phyloP scores from a whole-genome alignment of 2,113 vertebrate species.

The Telmatochromis sp. region DNA sequence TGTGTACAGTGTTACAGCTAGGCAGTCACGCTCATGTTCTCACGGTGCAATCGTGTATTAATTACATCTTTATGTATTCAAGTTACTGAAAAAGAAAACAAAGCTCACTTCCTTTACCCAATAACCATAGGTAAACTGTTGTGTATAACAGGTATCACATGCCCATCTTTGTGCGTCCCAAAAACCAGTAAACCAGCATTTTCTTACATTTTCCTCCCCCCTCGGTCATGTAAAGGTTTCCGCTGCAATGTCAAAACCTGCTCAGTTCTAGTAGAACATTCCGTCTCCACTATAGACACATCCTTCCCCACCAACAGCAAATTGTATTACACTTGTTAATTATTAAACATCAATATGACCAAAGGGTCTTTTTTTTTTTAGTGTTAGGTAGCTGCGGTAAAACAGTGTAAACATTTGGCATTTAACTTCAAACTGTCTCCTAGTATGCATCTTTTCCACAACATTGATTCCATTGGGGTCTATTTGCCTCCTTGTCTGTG shows the following conservation, averaged over 20 bases:
- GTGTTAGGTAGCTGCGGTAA: background rate
- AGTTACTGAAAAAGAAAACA: background rate
- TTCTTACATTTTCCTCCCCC: background rate
- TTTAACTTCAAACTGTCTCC: background rate
- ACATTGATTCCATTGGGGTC: background rate
- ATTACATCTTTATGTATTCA: constrained; percentile 11
- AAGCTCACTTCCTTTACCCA: background rate
- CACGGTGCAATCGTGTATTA: background rate
- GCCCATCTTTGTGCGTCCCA: background rate
- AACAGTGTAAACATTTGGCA: background rate
- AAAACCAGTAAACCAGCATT: background rate
- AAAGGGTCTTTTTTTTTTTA: background rate
- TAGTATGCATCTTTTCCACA: background rate
- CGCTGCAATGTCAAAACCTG: background rate
- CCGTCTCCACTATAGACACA: background rate
- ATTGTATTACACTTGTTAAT: background rate
- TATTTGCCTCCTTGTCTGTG: background rate
- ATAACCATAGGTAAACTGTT: background rate
- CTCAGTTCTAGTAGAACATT: background rate
- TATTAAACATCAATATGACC: background rate
- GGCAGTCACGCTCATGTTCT: background rate
- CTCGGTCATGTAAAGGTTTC: background rate
- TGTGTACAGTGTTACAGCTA: constrained; percentile 17
- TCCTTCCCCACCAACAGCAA: background rate
- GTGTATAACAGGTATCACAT: background rate